A percentile compares a stretch with the other conserved stretches of the same genome.
Evolutionary conservation across 2,888 invertebrate genomes (phyloP).

Genomic region (Calliopum simillimum): DNA sequence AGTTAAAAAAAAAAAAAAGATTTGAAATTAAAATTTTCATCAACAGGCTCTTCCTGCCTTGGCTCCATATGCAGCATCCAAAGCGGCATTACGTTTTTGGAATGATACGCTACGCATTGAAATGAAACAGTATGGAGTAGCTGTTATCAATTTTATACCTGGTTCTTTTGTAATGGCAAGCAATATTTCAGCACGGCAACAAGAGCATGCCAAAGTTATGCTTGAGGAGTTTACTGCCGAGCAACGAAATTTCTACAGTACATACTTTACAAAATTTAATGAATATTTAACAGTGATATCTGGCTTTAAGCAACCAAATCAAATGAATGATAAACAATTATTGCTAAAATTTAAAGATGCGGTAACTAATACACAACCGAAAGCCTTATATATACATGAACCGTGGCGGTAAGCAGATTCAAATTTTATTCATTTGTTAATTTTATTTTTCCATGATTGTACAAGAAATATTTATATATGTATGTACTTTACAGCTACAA

Average conservation of each 20-base stretch:
- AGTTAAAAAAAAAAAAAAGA: background rate
- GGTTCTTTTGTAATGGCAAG: constrained; percentile 80
- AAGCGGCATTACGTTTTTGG: constrained; percentile 82
- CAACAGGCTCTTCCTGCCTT: constrained; percentile 75
- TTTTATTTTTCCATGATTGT: background rate
- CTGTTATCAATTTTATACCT: constrained; percentile 81
- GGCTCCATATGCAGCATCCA: constrained; percentile 83
- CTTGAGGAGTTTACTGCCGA: constrained; percentile 73
- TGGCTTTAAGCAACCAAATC: constrained; percentile 69
- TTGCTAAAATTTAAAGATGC: constrained; percentile 75
- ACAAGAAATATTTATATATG: background rate
- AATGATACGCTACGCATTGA: constrained; percentile 80
- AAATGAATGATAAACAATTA: constrained; percentile 70
- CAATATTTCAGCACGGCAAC: constrained; percentile 76
- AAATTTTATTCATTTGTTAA: background rate
- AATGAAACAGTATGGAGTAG: constrained; percentile 76
- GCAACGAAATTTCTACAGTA: constrained; percentile 74
- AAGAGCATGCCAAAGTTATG: constrained; percentile 75
- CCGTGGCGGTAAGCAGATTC: constrained; percentile 71
- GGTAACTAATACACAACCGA: constrained; percentile 72
- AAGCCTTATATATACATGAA: constrained; percentile 75
- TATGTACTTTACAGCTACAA: constrained; percentile 67
- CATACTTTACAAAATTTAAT: constrained; percentile 75
- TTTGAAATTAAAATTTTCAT: background rate
- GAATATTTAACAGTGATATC: constrained; percentile 70